Base-by-base conservation (phyloP, 1,140 invertebrate species). In the Atopsyche davidsoni region DNA sequence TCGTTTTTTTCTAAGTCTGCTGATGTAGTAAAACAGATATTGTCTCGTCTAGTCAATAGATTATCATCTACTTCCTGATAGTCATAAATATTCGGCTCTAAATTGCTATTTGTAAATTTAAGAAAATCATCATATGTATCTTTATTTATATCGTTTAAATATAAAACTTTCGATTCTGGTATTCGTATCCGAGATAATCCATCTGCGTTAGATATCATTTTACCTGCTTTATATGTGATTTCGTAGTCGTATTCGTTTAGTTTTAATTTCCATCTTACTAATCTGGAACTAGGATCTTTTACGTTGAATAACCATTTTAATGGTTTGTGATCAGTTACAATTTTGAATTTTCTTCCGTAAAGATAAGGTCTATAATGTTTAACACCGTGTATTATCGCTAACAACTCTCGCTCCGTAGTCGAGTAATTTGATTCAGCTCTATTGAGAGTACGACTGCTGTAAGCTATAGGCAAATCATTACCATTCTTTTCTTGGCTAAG, bases 271-370 rank as follows among this genome's bases (percentile, higher is more conserved):
- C 77, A 81, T 17, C 74, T 56, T 2, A 70, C 61, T 13, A 79
- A 53, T 56, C 70, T 54, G 25, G 65, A 63, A 11, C 61, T 67
- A 9, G 68, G 64, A 44, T 77, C 68, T 58, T 71, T 76, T 2
- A 71, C 55, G 13, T 55, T 59, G 16, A 54, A 45, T 11, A 77
- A 52, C 65, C 70, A 78, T 18, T 51, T 61, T 14, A 79, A 58
- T 2, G 70, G 68, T 51, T 67, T 64, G 44, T 78, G 75, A 48
- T 80, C 77, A 0, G 75, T 79, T 17, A 66, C 52, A 4, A 77
- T 68, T 21, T 55, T 66, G 48, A 79, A 75, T 25, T 70, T 60
- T 39, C 48, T 64, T 23, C 67, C 69, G 50, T 66, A 68, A 2
- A 79, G 51, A 58, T 73, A 77, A 23, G 64, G 60, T 47, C 67